These are phyloP conservation scores for Dipodomys stephensi DNA, from an alignment of 2,113 vertebrate genomes.

Conservation along the genomic window DNA sequence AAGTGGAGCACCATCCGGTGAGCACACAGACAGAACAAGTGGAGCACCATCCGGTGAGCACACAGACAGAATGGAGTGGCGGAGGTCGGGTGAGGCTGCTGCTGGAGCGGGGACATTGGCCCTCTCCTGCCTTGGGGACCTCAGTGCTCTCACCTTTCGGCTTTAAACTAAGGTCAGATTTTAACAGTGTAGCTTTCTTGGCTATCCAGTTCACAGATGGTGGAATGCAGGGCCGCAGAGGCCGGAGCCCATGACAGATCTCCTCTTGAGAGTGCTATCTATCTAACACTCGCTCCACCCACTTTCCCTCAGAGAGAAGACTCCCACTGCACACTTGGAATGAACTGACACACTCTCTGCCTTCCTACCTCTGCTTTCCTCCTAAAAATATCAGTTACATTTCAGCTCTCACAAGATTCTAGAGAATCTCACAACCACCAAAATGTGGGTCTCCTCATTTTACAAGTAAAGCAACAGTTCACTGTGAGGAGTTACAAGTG, in stretches of 20 bases:
- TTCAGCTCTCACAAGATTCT: not conserved
- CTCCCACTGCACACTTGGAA: not conserved
- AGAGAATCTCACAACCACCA: not conserved
- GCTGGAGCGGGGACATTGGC: not conserved
- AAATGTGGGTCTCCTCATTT: not conserved
- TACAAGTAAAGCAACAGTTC: not conserved
- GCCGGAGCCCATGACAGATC: too few species aligned
- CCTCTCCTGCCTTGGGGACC: not conserved
- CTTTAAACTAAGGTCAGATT: too few species aligned
- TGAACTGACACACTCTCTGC: not conserved
- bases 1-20: too few species aligned
- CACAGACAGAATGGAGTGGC: too few species aligned
- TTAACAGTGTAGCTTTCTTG: too few species aligned
- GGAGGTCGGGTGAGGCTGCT: too few species aligned
- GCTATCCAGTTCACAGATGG: rapidly evolving
- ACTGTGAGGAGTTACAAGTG: rapidly evolving
- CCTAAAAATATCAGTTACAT: not conserved
- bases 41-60: not conserved
- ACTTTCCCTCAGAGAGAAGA: rapidly evolving
- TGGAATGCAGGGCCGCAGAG: rapidly evolving
- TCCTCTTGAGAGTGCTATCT: not conserved
- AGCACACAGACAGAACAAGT: not conserved
- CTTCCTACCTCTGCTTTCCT: rapidly evolving
- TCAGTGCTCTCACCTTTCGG: not conserved
- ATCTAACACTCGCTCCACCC: too few species aligned